Conservation (phyloP, 2,113 vertebrate species). For the Campylorhamphus procurvoides region DNA sequence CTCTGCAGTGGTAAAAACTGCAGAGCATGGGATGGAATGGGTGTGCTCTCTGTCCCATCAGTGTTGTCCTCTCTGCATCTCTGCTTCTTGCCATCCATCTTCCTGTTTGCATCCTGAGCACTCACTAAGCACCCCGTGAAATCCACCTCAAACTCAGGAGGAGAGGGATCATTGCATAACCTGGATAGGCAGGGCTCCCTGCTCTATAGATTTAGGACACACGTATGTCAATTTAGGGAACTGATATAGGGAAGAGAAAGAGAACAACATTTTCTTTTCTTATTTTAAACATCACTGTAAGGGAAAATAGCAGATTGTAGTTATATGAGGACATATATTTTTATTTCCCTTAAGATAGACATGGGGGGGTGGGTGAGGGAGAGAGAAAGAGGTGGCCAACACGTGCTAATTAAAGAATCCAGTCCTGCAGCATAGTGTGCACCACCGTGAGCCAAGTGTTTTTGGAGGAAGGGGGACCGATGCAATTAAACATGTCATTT, state of each 20-base stretch:
- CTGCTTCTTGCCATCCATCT: background rate
- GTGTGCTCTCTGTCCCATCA: background rate
- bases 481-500: constrained; percentile 47
- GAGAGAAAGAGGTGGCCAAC: constrained; percentile 38
- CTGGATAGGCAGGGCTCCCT: background rate
- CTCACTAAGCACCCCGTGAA: background rate
- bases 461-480: background rate
- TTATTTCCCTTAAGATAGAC: constrained; percentile 65
- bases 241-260: background rate
- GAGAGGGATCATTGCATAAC: background rate
- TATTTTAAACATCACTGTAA: constrained; percentile 47
- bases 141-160: background rate
- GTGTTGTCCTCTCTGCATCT: background rate
- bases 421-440: background rate
- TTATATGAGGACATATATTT: constrained; percentile 69
- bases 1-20: background rate
- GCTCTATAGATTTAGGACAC: background rate
- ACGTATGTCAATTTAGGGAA: background rate
- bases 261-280: constrained; percentile 48
- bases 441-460: constrained; percentile 39
- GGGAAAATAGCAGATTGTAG: constrained; percentile 66
- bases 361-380: background rate
- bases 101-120: background rate
- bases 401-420: constrained; percentile 54
- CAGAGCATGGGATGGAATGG: background rate